These are phyloP conservation scores for Carettochelys insculpta DNA, from an alignment of 2,113 vertebrate species.

Conservation along the genomic window DNA sequence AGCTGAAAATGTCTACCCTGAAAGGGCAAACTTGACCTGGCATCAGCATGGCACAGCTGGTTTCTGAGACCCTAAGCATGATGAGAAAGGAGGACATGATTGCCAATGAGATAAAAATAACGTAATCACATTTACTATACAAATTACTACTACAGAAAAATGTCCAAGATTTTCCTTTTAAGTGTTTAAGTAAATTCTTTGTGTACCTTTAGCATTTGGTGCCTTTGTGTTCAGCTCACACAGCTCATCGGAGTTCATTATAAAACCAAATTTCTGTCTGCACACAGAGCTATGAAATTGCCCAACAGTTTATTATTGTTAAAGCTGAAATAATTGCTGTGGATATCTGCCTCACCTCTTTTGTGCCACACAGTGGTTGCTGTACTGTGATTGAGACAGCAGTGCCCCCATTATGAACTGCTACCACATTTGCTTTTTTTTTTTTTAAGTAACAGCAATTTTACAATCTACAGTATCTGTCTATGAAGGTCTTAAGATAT, in stretches of 20 bases:
- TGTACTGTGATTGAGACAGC: neutral
- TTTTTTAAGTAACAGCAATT: conserved; percentile 18
- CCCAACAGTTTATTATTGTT: neutral
- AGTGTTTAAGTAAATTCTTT: neutral
- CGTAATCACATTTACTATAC: neutral
- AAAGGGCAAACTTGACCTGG: neutral
- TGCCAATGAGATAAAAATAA: neutral
- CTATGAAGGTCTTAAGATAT: conserved; percentile 42
- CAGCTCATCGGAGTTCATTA: neutral
- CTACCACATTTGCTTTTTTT: neutral
- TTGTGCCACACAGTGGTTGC: conserved; percentile 27
- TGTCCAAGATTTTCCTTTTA: neutral
- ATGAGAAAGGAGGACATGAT: neutral
- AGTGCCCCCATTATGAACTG: conserved; percentile 25
- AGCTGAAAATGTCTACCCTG: neutral
- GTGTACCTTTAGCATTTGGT: neutral
- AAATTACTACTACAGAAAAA: neutral
- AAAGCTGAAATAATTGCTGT: conserved; percentile 53
- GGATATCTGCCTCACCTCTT: neutral
- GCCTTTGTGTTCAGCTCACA: neutral
- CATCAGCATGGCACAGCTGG: neutral
- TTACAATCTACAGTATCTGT: conserved; percentile 37
- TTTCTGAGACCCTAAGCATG: conserved; percentile 1
- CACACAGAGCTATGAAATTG: neutral
- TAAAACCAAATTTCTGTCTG: conserved; percentile 7